Conservation (phyloP, 2,797 vertebrate genomes). For the Mustela erminea region DNA sequence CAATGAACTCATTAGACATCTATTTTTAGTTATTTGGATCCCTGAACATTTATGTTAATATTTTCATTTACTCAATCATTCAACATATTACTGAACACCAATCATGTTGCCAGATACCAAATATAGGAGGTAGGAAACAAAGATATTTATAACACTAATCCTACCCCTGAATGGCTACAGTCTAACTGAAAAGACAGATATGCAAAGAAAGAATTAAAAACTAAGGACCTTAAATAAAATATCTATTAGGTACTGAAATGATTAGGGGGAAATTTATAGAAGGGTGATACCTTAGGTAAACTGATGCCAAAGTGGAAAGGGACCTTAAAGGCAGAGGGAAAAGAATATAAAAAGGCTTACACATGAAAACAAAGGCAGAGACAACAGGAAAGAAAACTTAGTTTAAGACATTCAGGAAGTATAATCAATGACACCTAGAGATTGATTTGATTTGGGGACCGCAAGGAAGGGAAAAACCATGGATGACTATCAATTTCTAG, state of each 20-base stretch:
- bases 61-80: conserved; percentile 40
- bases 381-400: background rate
- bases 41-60: background rate
- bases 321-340: background rate
- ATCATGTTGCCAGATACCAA: background rate
- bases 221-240: background rate
- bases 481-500: conserved; percentile 4
- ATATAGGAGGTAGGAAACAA: background rate
- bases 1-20: background rate
- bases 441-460: background rate
- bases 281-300: background rate
- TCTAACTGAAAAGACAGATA: background rate
- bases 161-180: background rate
- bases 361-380: background rate
- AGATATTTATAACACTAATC: background rate
- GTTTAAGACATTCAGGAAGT: background rate
- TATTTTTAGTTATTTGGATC: conserved; percentile 38
- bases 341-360: background rate
- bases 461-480: background rate
- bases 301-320: background rate
- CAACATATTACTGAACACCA: background rate
- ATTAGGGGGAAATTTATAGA: background rate
- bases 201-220: conserved; percentile 21
- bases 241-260: background rate
- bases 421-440: background rate